These are phyloP conservation scores for Agrotis clavis DNA, from an alignment of 2,888 invertebrate genomes.

Conservation along the genomic window DNA sequence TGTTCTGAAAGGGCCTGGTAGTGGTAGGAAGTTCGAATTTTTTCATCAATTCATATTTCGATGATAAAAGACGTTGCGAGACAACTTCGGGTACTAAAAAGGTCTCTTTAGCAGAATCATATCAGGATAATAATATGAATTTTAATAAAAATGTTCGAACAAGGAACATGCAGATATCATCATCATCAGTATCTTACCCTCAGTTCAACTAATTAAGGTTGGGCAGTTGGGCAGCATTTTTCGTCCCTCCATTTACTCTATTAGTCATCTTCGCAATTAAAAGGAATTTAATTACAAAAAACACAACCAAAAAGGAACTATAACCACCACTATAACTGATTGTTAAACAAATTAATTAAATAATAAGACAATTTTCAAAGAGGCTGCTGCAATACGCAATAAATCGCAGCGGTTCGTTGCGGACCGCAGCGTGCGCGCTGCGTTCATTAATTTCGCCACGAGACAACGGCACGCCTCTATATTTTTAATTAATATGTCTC, in stretches of 20 bases:
- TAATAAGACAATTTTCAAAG: conserved; percentile 48
- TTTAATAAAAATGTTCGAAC: not conserved
- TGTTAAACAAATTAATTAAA: conserved; percentile 36
- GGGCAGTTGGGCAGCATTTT: no score
- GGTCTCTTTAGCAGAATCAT: no score
- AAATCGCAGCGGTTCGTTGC: conserved; percentile 56
- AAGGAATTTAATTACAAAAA: not conserved
- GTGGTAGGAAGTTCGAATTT: not conserved
- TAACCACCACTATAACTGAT: conserved; percentile 8
- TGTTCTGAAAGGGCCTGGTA: not conserved
- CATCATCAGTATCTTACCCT: not conserved
- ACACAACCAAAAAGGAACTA: not conserved
- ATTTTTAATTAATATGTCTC: conserved; percentile 75
- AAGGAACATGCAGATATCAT: not conserved
- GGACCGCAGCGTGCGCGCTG: conserved; percentile 61
- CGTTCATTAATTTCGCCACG: conserved; percentile 78
- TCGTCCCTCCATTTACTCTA: not conserved
- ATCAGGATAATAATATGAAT: no score
- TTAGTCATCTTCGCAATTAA: not conserved
- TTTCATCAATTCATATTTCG: not conserved
- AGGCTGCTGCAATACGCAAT: conserved; percentile 46
- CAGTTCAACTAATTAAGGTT: no score
- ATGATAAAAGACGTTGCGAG: no score
- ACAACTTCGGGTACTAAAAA: no score
- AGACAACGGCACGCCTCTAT: conserved; percentile 68